Base-by-base conservation (phyloP, 2,888 invertebrate species). In the Stenchaetothrips biformis region DNA sequence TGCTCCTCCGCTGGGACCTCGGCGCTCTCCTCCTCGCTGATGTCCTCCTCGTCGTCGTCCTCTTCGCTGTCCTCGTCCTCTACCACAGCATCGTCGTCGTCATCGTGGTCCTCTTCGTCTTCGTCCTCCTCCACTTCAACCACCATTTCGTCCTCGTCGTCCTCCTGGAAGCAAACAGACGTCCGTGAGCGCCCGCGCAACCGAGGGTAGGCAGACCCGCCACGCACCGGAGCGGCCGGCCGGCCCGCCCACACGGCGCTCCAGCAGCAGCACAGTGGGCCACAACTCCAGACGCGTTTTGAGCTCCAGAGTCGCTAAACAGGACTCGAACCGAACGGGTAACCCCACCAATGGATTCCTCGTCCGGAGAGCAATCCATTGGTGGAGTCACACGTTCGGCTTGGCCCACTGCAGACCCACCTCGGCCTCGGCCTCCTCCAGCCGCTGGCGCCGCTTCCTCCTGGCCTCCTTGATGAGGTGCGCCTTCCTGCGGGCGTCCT, bases 111-210 rank as follows among this genome's bases (percentile, higher is more conserved):
- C 13, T 62, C 25, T 11, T 62, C 62, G 37, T 62, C 53, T 27
- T 79, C 37, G 67, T 37, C 49, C 11, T 78, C 49, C 78, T 78
- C 48, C 37, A 48, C 78, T 21, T 78, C 78, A 7, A 48, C 78
- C 37, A 48, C 78, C 49, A 48, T 49, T 13, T 78, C 37, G 62
- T 74, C 79, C 48, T 79, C 79, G 53, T 62, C 79, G 11, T 79
- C 79, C 18, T 79, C 67, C 67, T 74, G 67, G 3, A 74, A 37
- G 37, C 37, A 37, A 37, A 37, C 37, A 4, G 2, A 37, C 37
- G 2, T 37, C 53, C 13, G 6, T 7, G 53, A 53, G 9, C 13
- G 53, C 53, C 53, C 6, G 53, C 6, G 16, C 1, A 53, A 16
- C 53, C 53, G 2, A 18, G 16, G 25, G 9, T 8, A 25, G 67